phyloP scores from a whole-genome alignment of 30 jellyfish, hydroid and myxozoan genomes.

The Chrysaora quinquecirrha region DNA sequence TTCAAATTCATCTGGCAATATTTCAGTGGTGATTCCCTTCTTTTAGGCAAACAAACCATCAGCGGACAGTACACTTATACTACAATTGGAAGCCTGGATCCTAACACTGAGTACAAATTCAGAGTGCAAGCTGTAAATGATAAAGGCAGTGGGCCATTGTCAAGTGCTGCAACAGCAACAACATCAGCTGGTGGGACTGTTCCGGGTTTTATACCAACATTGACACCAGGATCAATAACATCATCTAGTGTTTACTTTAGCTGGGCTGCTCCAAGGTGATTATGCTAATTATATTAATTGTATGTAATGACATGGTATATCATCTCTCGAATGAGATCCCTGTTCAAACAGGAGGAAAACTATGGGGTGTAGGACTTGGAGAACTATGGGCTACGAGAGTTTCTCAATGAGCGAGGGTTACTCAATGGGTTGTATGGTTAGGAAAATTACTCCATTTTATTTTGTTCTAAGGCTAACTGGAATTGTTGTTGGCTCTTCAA shows the following conservation, averaged over 20 bases:
- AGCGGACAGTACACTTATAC: slow-evolving; percentile 30
- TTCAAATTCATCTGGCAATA: neutral
- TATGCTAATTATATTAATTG: neutral
- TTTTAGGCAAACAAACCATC: slow-evolving; percentile 24
- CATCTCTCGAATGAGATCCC: no score
- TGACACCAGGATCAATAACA: slow-evolving; percentile 55
- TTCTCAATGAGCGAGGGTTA: no score
- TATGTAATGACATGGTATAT: no score
- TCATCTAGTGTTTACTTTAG: slow-evolving; percentile 45
- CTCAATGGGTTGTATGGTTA: no score
- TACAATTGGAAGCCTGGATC: slow-evolving; percentile 40
- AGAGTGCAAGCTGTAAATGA: slow-evolving; percentile 77
- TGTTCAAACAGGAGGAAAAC: no score
- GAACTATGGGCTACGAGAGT: no score
- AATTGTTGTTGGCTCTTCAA: no score
- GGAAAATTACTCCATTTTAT: no score
- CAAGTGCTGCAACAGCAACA: slow-evolving; percentile 25
- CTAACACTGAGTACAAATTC: slow-evolving; percentile 63
- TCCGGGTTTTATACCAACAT: slow-evolving; percentile 47
- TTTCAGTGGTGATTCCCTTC: slow-evolving; percentile 11
- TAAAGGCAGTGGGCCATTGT: slow-evolving; percentile 69
- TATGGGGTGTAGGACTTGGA: no score
- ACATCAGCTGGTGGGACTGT: neutral
- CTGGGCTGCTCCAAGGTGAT: slow-evolving; percentile 82
- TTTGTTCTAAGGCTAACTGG: no score